Evolutionary conservation across 2,797 vertebrate genomes (phyloP).

Genomic region (Squalus acanthias): DNA sequence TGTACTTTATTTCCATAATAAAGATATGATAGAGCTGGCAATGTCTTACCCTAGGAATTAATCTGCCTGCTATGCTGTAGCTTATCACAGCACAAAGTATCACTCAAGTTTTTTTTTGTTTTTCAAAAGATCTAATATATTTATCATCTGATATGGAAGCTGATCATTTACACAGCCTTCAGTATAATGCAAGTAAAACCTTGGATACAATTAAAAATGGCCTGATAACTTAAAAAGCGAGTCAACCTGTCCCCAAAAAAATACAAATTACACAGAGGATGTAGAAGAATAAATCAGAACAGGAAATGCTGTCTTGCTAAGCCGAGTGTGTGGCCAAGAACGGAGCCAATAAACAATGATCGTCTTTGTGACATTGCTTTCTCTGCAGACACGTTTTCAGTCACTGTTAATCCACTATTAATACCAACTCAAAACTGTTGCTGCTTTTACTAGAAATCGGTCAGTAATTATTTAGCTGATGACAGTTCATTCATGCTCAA

Average conservation of each 20-base stretch:
- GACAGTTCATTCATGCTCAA: constrained; percentile 36
- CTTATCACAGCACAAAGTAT: background rate
- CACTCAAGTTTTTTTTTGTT: background rate
- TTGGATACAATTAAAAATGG: constrained; percentile 21
- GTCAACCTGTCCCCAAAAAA: constrained; percentile 40
- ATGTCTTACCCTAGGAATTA: background rate
- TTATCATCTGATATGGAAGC: background rate
- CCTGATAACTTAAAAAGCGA: background rate
- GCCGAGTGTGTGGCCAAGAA: constrained; percentile 61
- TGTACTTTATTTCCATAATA: constrained; percentile 20
- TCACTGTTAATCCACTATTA: constrained; percentile 70
- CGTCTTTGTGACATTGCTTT: constrained; percentile 58
- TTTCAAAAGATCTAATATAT: background rate
- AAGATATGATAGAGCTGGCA: constrained; percentile 8
- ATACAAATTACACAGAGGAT: constrained; percentile 55
- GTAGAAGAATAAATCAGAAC: constrained; percentile 56
- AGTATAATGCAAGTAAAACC: background rate
- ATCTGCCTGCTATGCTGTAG: background rate
- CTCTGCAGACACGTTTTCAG: constrained; percentile 39
- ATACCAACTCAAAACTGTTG: constrained; percentile 53
- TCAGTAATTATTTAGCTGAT: constrained; percentile 31
- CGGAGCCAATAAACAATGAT: constrained; percentile 62
- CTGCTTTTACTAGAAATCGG: background rate
- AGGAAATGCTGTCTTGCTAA: constrained; percentile 64
- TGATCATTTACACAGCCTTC: background rate